These are phyloP conservation scores for Cettia cetti DNA, from an alignment of 2,113 vertebrate genomes.

Conservation along the genomic window DNA sequence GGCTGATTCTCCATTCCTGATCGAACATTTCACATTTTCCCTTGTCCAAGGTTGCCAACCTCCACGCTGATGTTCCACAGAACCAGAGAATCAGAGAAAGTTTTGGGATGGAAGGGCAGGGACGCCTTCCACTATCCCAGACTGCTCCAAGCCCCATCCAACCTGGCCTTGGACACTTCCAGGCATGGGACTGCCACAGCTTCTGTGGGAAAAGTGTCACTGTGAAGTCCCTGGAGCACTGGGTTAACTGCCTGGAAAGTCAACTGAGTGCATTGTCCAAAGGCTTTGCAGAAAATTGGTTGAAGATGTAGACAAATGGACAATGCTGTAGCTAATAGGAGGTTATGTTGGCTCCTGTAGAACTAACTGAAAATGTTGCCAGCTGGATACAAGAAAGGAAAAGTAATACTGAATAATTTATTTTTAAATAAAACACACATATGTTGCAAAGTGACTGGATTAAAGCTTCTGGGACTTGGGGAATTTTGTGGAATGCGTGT, in stretches of 20 bases:
- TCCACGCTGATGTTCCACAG: neutral
- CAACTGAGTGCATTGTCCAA: neutral
- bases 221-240: neutral
- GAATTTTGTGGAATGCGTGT: slow-evolving; percentile 53
- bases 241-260: neutral
- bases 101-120: neutral
- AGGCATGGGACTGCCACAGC: neutral
- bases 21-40: neutral
- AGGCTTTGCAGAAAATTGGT: neutral
- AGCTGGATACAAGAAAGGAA: slow-evolving; percentile 49
- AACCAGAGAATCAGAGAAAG: neutral
- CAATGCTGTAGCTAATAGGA: neutral
- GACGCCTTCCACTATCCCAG: neutral
- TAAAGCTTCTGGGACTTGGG: slow-evolving; percentile 48
- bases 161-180: neutral
- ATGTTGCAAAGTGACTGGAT: slow-evolving; percentile 51
- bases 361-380: slow-evolving; percentile 11
- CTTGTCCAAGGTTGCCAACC: neutral
- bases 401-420: slow-evolving; percentile 55
- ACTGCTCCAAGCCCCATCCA: neutral
- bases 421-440: slow-evolving; percentile 53
- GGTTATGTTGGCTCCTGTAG: slow-evolving; percentile 1
- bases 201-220: neutral
- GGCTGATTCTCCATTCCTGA: neutral
- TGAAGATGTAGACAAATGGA: slow-evolving; percentile 12